A percentile compares a stretch with the other conserved stretches of the same genome.
Conservation (phyloP, 2,113 vertebrate genomes). For the Castor canadensis region DNA sequence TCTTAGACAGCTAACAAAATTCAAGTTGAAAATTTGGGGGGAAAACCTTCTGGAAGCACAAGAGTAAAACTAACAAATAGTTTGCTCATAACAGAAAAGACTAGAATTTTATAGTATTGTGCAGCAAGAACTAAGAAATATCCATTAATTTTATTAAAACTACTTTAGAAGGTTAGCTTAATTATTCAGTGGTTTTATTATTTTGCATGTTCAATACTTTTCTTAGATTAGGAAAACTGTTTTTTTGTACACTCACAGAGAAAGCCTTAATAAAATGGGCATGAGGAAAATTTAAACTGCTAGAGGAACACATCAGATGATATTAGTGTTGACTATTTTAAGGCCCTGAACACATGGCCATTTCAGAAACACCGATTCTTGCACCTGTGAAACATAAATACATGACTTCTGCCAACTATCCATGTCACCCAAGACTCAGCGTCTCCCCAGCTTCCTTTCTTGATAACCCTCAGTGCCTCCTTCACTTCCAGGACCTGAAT, state of each 20-base stretch:
- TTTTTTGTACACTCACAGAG: neutral
- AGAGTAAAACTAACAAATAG: neutral
- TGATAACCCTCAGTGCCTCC: neutral
- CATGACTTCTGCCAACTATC: neutral
- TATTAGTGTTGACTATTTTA: neutral
- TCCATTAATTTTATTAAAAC: neutral
- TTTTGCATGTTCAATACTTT: neutral
- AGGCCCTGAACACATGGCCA: neutral
- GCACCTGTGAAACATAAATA: neutral
- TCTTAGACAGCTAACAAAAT: conserved; percentile 22
- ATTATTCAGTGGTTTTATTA: neutral
- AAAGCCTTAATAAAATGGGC: neutral
- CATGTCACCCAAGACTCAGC: neutral
- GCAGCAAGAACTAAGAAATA: conserved; percentile 1
- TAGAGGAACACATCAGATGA: neutral
- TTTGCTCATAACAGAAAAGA: neutral
- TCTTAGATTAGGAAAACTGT: neutral
- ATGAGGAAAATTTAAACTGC: neutral
- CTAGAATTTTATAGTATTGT: neutral
- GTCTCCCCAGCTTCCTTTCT: neutral
- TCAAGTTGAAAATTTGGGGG: conserved; percentile 28
- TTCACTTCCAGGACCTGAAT: neutral
- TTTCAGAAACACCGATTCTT: neutral
- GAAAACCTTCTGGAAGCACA: neutral
- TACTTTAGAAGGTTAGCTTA: neutral